Conservation (phyloP, 1,140 invertebrate genomes). For the Lysiphlebus fabarum region DNA sequence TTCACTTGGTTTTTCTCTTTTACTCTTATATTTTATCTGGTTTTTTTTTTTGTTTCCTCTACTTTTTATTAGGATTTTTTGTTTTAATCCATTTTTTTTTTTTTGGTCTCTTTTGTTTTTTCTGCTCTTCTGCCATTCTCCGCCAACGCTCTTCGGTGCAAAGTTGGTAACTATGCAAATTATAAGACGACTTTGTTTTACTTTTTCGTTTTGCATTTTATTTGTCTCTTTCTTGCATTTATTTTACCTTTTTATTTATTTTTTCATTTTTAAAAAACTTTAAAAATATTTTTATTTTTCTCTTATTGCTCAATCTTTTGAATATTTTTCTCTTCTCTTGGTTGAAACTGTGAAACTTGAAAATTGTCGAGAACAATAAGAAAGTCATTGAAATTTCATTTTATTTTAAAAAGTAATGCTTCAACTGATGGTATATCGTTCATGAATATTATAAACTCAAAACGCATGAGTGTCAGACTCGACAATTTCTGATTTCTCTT, state of each 20-base stretch:
- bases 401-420: neutral
- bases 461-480: too few relatives aligned
- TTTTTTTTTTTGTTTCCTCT: too few relatives aligned
- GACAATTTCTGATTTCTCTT: too few relatives aligned
- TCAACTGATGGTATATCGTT: too few relatives aligned
- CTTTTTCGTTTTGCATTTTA: too few relatives aligned
- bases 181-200: slow-evolving; percentile 13
- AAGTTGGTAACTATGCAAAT: slow-evolving; percentile 28
- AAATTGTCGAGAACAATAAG: slow-evolving; percentile 11
- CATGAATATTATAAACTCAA: too few relatives aligned
- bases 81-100: slow-evolving; percentile 24
- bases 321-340: neutral
- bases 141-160: slow-evolving; percentile 5
- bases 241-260: slow-evolving; percentile 1
- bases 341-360: neutral
- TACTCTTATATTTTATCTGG: too few relatives aligned
- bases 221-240: neutral
- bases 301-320: neutral
- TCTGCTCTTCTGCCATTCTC: slow-evolving; percentile 8
- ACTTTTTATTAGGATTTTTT: slow-evolving; percentile 17
- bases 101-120: neutral
- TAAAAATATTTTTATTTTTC: slow-evolving; percentile 10
- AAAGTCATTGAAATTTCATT: slow-evolving; percentile 21
- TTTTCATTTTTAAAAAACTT: slow-evolving; percentile 7
- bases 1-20: neutral